These are phyloP conservation scores for Metalampra italica DNA, from an alignment of 2,888 invertebrate species.

Conservation along the genomic window DNA sequence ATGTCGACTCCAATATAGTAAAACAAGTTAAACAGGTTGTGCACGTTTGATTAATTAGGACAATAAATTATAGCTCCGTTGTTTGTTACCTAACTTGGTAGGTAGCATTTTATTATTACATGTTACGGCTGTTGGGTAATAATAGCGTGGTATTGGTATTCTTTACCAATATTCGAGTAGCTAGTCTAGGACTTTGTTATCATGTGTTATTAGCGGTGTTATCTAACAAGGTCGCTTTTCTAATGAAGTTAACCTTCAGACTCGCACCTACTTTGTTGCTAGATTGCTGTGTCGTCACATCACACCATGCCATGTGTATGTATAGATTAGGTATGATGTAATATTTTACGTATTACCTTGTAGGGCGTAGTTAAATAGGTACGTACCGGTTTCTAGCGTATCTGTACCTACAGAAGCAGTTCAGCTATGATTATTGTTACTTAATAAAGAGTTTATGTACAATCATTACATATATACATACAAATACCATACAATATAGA, in stretches of 20 bases:
- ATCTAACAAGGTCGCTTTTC: slow-evolving; percentile 43
- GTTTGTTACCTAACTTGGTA: background rate
- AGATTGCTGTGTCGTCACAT: slow-evolving; percentile 1
- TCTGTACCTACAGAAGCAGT: background rate
- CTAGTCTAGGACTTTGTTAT: slow-evolving; percentile 10
- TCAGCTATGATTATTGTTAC: too few relatives aligned
- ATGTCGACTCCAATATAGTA: slow-evolving; percentile 2
- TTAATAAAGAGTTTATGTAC: too few relatives aligned
- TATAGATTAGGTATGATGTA: slow-evolving; percentile 2
- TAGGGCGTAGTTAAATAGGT: background rate
- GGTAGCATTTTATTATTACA: background rate
- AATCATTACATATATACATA: too few relatives aligned
- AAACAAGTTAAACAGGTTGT: slow-evolving; percentile 11
- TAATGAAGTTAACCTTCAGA: slow-evolving; percentile 39
- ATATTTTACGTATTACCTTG: background rate
- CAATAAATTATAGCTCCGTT: slow-evolving; percentile 1
- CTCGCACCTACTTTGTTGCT: background rate
- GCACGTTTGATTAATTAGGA: slow-evolving; percentile 7
- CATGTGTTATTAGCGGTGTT: slow-evolving; percentile 34
- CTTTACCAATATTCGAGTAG: background rate
- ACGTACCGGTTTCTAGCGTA: too few relatives aligned
- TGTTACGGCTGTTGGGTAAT: background rate
- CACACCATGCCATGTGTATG: background rate
- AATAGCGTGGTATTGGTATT: background rate
- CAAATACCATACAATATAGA: too few relatives aligned